A percentile compares a stretch with the other conserved stretches of the same genome.
phyloP scores from a whole-genome alignment of 2,888 invertebrate species.

The Cyrtodaria siliqua region DNA sequence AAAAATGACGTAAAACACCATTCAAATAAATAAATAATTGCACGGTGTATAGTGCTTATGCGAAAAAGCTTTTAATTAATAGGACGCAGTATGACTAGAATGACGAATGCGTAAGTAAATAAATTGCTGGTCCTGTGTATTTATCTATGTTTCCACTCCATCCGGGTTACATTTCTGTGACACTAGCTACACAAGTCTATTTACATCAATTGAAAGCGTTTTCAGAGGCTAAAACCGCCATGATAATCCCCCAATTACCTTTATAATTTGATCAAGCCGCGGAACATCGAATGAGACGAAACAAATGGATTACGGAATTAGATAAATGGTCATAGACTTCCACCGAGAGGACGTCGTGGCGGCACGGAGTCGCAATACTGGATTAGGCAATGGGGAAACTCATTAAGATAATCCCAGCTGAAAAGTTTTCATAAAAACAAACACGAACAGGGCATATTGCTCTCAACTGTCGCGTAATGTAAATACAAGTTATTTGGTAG shows the following conservation, averaged over 20 bases:
- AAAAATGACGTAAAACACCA: too few relatives aligned
- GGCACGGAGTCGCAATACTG: slow-evolving; percentile 36
- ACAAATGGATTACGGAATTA: slow-evolving; percentile 52
- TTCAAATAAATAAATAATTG: too few relatives aligned
- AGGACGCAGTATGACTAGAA: too few relatives aligned
- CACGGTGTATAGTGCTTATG: too few relatives aligned
- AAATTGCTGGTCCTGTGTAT: background rate
- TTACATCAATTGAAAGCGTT: slow-evolving; percentile 21
- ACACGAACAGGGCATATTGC: slow-evolving; percentile 44
- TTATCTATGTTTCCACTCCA: too few relatives aligned
- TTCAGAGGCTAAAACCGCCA: slow-evolving; percentile 30
- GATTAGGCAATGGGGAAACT: slow-evolving; percentile 24
- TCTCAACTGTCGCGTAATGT: slow-evolving; percentile 34
- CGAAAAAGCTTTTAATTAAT: too few relatives aligned
- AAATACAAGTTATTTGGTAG: slow-evolving; percentile 49
- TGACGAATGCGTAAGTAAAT: background rate
- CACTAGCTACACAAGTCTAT: slow-evolving; percentile 32
- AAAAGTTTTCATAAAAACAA: slow-evolving; percentile 39
- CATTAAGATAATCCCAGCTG: slow-evolving; percentile 36
- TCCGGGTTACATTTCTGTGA: background rate
- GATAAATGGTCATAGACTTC: slow-evolving; percentile 30
- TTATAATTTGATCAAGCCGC: slow-evolving; percentile 46
- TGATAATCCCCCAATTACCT: slow-evolving; percentile 45
- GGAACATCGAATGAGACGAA: slow-evolving; percentile 31
- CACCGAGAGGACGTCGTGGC: slow-evolving; percentile 21